Percentiles rank a stretch among this genome's conserved stretches.
phyloP scores from a whole-genome alignment of 1,140 invertebrate genomes.

The Chelonus insularis region DNA sequence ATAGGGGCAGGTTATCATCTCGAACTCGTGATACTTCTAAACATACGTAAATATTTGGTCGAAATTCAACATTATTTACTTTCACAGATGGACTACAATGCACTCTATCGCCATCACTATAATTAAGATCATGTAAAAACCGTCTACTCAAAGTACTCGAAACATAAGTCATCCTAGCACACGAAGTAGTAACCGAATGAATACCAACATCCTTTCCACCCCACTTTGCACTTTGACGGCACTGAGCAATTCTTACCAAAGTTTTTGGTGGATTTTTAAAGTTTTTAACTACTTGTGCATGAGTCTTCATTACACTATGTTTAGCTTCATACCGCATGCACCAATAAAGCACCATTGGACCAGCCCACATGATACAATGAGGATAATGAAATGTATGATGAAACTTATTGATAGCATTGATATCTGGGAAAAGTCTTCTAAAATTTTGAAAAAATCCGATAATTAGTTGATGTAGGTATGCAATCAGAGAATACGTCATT shows the following conservation, averaged over 20 bases:
- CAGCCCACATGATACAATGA: conserved; percentile 17
- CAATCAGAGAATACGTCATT: conserved; percentile 26
- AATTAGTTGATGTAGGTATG: conserved; percentile 24
- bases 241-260: not conserved
- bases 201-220: not conserved
- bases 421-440: not conserved
- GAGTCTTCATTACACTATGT: conserved; percentile 27
- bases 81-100: not conserved
- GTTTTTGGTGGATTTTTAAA: not conserved
- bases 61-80: not conserved
- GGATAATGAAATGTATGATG: conserved; percentile 29
- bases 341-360: conserved; percentile 23
- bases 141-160: not conserved
- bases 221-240: not conserved
- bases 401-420: conserved; percentile 20
- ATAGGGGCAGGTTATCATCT: conserved; percentile 6
- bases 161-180: too few species aligned
- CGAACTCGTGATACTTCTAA: not conserved
- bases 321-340: conserved; percentile 30
- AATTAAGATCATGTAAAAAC: not conserved
- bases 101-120: not conserved
- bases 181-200: not conserved
- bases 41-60: not conserved
- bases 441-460: not conserved
- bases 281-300: not conserved